Evolutionary conservation across 2,888 invertebrate species (phyloP), one percentile per base, ranked within the genome.

Genomic region (Meiosimyza platycephala): DNA sequence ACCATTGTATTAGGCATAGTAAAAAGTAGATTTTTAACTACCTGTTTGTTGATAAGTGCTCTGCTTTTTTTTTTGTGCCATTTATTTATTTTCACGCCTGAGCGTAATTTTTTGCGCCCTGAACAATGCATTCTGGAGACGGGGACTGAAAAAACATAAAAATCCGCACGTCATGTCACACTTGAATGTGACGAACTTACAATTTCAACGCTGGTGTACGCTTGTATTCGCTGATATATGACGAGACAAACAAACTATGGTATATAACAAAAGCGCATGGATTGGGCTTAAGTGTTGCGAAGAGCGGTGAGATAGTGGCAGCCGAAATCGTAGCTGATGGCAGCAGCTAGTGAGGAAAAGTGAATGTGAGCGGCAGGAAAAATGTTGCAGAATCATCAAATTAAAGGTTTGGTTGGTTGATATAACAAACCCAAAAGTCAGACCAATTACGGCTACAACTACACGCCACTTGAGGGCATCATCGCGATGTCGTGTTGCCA

Each of bases 131-230:
- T 52, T 48, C 13, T 51, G 28, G 13, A 28, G 6, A 16, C 59
- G 22, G 18, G 59, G 22, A 60, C 40, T 9, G 40, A 9, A 40
- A 60, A 5, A 22, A 22, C 16, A 50, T 15, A 15, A 70, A 70
- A 70, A 54, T 70, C 62, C 70, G 33, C 7, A 59, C 62, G 70
- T 70, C 70, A 70, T 70, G 70, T 63, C 63, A 70, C 63, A 70
- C 70, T 62, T 70, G 62, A 62, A 63, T 52, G 62, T 62, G 62
- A 70, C 47, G 70, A 70, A 51, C 69, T 59, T 50, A 33, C n/a
- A n/a, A n/a, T 59, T 59, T 60, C 59, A 69, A 69, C 33, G 50
- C 51, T 40, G 40, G 7, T 40, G 7, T 40, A 57, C n/a, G 12
- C n/a, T 55, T 9, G 16, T n/a, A 55, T 28, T n/a, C 18, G 12